A percentile compares a stretch with the other conserved stretches of the same genome.
Conservation (phyloP, 2,888 invertebrate genomes). For the Campoletis raptor region DNA sequence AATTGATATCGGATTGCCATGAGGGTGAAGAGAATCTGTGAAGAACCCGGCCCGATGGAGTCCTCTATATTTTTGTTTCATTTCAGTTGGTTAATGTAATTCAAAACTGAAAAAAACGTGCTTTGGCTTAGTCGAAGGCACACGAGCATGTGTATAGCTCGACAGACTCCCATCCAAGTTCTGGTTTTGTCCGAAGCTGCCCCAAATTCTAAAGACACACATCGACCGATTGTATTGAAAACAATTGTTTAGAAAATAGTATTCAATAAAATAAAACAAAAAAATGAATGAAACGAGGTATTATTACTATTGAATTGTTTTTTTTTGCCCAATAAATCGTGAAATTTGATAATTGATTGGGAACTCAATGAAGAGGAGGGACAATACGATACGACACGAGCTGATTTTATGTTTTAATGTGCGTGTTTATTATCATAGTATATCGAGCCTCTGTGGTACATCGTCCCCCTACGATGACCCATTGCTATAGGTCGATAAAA, state of each 20-base stretch:
- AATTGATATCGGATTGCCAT: not conserved
- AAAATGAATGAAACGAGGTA: not conserved
- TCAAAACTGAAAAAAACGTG: not conserved
- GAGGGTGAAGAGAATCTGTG: not conserved
- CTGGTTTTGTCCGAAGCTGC: not conserved
- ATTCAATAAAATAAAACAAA: not conserved
- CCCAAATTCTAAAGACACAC: not conserved
- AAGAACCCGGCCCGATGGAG: not conserved
- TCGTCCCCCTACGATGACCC: slow-evolving; percentile 15
- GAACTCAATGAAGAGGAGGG: not conserved
- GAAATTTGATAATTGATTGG: not conserved
- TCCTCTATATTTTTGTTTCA: not conserved
- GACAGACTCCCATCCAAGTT: not conserved
- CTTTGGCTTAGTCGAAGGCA: not conserved
- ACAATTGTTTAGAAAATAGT: no score
- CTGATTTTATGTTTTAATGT: not conserved
- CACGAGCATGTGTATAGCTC: not conserved
- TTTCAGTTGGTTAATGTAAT: not conserved
- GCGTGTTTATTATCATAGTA: slow-evolving; percentile 6
- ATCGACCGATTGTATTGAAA: no score
- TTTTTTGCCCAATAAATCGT: not conserved
- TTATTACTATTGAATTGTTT: not conserved
- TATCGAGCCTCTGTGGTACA: slow-evolving; percentile 7
- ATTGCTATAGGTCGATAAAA: slow-evolving; percentile 14
- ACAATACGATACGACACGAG: not conserved